Evolutionary conservation across 2,113 vertebrate species (phyloP), one percentile per base, ranked within the genome.

Genomic region (Mola mola): DNA sequence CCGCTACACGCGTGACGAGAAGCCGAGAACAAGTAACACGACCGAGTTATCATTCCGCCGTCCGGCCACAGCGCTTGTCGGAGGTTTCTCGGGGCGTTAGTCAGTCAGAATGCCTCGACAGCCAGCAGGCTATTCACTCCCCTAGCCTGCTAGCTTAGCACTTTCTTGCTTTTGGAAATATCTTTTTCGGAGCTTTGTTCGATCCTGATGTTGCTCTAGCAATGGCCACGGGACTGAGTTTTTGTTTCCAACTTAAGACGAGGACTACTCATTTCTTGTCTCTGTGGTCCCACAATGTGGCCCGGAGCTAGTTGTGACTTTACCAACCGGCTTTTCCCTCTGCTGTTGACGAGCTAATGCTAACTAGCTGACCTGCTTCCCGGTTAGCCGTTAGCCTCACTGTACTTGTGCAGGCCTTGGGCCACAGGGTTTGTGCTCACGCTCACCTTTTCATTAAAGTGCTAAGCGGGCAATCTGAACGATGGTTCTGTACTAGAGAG

Each of bases 51-150:
- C 50, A 3, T 36, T 42, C 31, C 20, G 11, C 53, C 2, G 36
- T 26, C 43, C 46, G 33, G 56, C 43, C 60, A 47, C 51, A 15
- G 37, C 33, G 69, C 75, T 79, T 72, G 15, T 51, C 12, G 59
- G 75, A 22, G 65, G 75, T 83, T 88, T 85, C 83, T 85, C 79
- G 87, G 89, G 89, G 89, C 89, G 89, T 90, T 90, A n/a, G 89
- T 85, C 89, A 85, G 81, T 44, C 80, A 76, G 68, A 76, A 1
- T 79, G 75, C 81, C 86, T 89, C 84, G 86, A 82, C 69, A 89
- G 75, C 56, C 66, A 85, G 48, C 84, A 81, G 75, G 81, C 87
- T 87, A 87, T 84, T 81, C 83, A 87, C 83, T 83, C 83, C 74
- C 70, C 16, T 82, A 83, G 85, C 88, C 10, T 78, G 52, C 20